Evolutionary conservation across 2,797 vertebrate species (phyloP).

Genomic region (Poecilia gillii): DNA sequence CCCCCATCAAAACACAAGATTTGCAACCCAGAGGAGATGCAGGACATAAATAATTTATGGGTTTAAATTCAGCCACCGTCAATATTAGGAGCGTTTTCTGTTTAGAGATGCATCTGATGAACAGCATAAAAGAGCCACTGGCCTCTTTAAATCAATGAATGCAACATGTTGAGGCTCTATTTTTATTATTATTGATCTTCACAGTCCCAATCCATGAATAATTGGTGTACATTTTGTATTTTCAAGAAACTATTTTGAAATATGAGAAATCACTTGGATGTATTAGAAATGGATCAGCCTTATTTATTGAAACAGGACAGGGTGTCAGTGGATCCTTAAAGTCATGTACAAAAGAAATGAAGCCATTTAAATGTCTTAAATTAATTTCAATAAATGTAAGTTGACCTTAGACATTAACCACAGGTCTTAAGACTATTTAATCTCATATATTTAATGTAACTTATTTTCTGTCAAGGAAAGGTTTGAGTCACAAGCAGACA

Average conservation of each 20-base stretch:
- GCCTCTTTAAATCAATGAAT: conserved; percentile 53
- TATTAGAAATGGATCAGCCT: not conserved
- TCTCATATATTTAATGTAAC: too few relatives aligned
- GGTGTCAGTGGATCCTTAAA: not conserved
- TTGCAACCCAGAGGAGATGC: conserved; percentile 48
- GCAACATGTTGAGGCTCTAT: conserved; percentile 23
- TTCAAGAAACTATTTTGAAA: not conserved
- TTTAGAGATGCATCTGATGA: conserved; percentile 24
- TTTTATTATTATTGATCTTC: conserved; percentile 28
- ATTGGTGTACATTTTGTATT: not conserved
- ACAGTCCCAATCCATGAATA: not conserved
- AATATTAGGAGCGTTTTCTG: conserved; percentile 37
- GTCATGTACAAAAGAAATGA: too few relatives aligned
- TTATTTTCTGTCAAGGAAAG: too few relatives aligned
- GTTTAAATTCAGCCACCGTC: conserved; percentile 42
- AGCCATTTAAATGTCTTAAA: too few relatives aligned
- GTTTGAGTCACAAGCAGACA: too few relatives aligned
- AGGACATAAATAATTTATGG: conserved; percentile 58
- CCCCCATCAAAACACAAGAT: conserved; percentile 63
- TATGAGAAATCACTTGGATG: not conserved
- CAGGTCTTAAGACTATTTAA: too few relatives aligned
- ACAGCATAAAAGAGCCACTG: conserved; percentile 31
- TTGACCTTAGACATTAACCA: too few relatives aligned
- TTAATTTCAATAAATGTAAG: too few relatives aligned
- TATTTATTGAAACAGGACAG: not conserved